phyloP scores from a whole-genome alignment of 2,113 vertebrate species.

The Python bivittatus region DNA sequence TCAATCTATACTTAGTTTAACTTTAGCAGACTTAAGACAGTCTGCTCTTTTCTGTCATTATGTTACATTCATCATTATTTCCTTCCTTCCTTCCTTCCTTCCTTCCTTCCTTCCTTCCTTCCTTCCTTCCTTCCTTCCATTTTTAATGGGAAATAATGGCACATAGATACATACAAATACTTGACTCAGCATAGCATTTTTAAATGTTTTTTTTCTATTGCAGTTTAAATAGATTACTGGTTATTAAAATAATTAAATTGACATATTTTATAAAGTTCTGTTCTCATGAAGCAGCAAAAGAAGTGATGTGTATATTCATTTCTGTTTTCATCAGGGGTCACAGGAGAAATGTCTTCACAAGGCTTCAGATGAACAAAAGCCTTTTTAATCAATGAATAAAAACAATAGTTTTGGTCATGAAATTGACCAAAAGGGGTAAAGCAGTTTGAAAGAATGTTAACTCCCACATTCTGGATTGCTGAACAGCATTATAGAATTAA shows the following conservation, averaged over 20 bases:
- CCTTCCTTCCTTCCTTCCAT: not conserved
- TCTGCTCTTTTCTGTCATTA: not conserved
- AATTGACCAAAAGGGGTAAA: constrained; percentile 17
- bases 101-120: not conserved
- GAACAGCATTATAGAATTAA: constrained; percentile 36
- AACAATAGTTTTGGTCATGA: not conserved
- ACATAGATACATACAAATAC: not conserved
- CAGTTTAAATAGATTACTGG: constrained; percentile 24
- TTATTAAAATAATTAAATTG: constrained; percentile 52
- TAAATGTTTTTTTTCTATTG: constrained; percentile 38
- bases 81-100: not conserved
- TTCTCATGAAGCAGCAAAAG: not conserved
- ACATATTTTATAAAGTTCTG: constrained; percentile 30
- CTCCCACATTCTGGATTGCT: not conserved
- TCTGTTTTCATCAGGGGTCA: constrained; percentile 27
- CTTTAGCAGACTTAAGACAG: constrained; percentile 44
- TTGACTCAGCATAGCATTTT: not conserved
- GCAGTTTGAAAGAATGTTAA: constrained; percentile 3
- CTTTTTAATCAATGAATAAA: constrained; percentile 18
- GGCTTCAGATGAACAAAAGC: constrained; percentile 17
- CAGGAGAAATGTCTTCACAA: constrained; percentile 15
- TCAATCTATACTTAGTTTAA: constrained; percentile 54
- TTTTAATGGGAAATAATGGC: not conserved
- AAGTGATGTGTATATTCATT: not conserved
- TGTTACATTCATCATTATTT: not conserved